phyloP scores from a whole-genome alignment of 2,113 vertebrate genomes.

The Origma solitaria region DNA sequence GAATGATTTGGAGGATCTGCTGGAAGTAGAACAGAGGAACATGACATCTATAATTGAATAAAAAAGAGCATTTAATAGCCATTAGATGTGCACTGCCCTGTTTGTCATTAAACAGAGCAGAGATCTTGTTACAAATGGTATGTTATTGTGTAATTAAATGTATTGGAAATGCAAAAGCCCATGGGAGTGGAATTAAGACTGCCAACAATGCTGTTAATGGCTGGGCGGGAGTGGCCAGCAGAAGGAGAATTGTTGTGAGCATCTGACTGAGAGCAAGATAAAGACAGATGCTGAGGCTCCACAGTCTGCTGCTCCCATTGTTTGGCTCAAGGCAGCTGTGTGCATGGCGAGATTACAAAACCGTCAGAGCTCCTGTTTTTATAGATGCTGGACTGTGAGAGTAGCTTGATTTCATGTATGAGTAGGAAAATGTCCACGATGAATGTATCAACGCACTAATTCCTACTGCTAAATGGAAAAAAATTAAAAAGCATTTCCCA shows the following conservation, averaged over 20 bases:
- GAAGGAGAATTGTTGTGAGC: not conserved
- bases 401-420: not conserved
- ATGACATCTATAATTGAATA: conserved; percentile 10
- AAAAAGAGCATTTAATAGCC: conserved; percentile 1
- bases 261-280: not conserved
- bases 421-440: not conserved
- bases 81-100: not conserved
- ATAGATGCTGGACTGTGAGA: not conserved
- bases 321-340: not conserved
- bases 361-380: not conserved
- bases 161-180: not conserved
- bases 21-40: not conserved
- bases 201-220: not conserved
- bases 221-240: not conserved
- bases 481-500: not conserved
- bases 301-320: not conserved
- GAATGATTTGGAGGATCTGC: not conserved
- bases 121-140: conserved; percentile 13
- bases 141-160: conserved; percentile 28
- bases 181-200: not conserved
- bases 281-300: not conserved
- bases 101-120: conserved; percentile 18
- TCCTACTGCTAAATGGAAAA: not conserved
- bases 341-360: not conserved
- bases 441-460: not conserved